Percentiles rank a stretch among this genome's conserved stretches.
Evolutionary conservation across 2,888 invertebrate species (phyloP).

Genomic region (Dicyrtoma fusca): DNA sequence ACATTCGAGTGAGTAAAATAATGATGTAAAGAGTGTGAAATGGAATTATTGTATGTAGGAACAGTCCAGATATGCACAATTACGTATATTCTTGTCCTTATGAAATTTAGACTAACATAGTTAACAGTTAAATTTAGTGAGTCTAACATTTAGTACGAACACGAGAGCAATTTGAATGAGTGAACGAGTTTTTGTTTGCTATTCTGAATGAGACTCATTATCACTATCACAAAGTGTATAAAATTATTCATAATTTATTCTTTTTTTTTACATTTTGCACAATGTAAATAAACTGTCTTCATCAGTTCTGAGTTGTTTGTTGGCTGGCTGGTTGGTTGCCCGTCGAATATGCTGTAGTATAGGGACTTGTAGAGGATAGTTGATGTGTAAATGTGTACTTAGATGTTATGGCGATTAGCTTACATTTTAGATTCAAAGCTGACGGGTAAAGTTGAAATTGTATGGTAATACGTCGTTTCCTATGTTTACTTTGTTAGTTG

Average conservation of each 20-base stretch:
- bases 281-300: conserved; percentile 28
- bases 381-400: neutral
- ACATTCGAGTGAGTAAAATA: too few relatives aligned
- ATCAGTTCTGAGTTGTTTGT: conserved; percentile 1
- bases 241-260: conserved; percentile 27
- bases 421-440: neutral
- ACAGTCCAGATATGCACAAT: too few relatives aligned
- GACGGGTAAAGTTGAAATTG: conserved; percentile 6
- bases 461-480: conserved; percentile 14
- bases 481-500: conserved; percentile 27
- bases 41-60: too few relatives aligned
- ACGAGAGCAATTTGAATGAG: neutral
- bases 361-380: neutral
- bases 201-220: conserved; percentile 29
- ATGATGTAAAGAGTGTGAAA: too few relatives aligned
- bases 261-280: neutral
- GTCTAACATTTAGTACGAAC: too few relatives aligned
- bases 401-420: neutral
- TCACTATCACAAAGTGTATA: conserved; percentile 34
- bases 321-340: too few relatives aligned
- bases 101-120: too few relatives aligned
- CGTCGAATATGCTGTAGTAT: too few relatives aligned
- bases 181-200: conserved; percentile 20
- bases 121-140: too few relatives aligned
- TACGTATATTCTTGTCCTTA: too few relatives aligned